Percentiles rank a stretch among this genome's conserved stretches.
These are phyloP conservation scores for Chorisops tibialis DNA, from an alignment of 2,888 invertebrate genomes.

Conservation along the genomic window DNA sequence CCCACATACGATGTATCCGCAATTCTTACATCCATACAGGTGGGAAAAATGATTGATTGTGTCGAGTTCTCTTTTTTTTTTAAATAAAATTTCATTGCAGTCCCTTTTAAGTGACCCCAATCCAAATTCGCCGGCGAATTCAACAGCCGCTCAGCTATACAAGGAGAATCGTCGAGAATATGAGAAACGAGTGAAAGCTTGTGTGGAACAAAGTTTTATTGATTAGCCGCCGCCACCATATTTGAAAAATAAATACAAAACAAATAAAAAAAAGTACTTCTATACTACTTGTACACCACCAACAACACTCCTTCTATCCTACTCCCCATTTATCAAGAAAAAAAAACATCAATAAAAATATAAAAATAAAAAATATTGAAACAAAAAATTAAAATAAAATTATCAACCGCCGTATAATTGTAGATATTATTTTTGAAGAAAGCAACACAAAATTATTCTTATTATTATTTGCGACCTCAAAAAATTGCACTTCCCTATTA, in stretches of 20 bases:
- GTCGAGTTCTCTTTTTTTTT: neutral
- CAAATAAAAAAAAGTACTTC: neutral
- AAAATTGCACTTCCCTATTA: neutral
- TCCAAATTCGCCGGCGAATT: slow-evolving; percentile 99
- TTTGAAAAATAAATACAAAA: neutral
- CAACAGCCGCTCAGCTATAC: slow-evolving; percentile 98
- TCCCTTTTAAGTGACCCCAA: slow-evolving; percentile 99
- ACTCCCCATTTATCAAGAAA: slow-evolving; percentile 5
- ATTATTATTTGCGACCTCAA: neutral
- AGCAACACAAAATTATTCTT: neutral
- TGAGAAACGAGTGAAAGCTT: slow-evolving; percentile 98
- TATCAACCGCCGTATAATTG: slow-evolving; percentile 21
- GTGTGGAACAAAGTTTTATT: slow-evolving; percentile 99
- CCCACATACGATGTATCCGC: slow-evolving; percentile 99
- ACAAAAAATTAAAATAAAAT: slow-evolving; percentile 1
- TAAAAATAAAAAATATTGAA: slow-evolving; percentile 9
- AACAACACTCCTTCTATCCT: neutral
- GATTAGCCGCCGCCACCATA: slow-evolving; percentile 61
- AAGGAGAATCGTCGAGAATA: slow-evolving; percentile 99
- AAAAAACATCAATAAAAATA: slow-evolving; percentile 14
- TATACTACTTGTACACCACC: neutral
- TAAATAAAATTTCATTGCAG: slow-evolving; percentile 57
- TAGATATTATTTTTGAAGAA: slow-evolving; percentile 4
- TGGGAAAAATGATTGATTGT: slow-evolving; percentile 44
- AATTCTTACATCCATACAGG: slow-evolving; percentile 99